These are phyloP conservation scores for Malthinus flaveolus DNA, from an alignment of 2,888 invertebrate genomes.

Conservation along the genomic window DNA sequence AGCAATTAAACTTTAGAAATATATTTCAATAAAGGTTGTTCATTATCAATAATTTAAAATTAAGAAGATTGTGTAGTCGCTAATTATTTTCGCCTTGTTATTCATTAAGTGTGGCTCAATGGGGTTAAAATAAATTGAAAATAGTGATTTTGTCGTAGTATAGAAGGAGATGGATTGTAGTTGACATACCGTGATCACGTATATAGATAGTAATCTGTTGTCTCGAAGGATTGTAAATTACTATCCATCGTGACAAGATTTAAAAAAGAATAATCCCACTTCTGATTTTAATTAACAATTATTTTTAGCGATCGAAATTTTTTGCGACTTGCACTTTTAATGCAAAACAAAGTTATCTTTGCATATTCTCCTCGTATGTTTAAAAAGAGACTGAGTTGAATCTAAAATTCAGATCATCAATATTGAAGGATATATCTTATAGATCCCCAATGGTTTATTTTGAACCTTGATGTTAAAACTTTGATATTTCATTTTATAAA, in stretches of 20 bases:
- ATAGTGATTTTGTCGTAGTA: not conserved
- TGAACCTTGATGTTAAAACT: not conserved
- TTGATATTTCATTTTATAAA: too few relatives aligned
- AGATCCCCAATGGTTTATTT: constrained; percentile 9
- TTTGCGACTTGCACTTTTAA: not conserved
- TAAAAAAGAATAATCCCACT: too few relatives aligned
- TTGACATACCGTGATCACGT: constrained; percentile 31
- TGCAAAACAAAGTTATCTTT: not conserved
- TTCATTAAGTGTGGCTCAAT: too few relatives aligned
- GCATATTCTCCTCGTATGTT: not conserved
- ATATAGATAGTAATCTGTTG: constrained; percentile 39
- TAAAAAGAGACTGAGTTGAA: not conserved
- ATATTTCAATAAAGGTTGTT: constrained; percentile 4
- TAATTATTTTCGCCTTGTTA: not conserved
- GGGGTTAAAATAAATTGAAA: constrained; percentile 13
- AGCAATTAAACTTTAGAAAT: constrained; percentile 8
- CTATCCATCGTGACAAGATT: constrained; percentile 37
- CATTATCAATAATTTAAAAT: constrained; percentile 5
- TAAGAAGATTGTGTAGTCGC: constrained; percentile 7
- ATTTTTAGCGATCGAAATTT: not conserved
- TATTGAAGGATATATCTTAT: constrained; percentile 11
- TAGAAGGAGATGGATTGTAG: constrained; percentile 18
- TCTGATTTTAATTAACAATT: too few relatives aligned
- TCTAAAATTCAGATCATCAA: constrained; percentile 6
- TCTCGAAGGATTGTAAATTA: constrained; percentile 40